Percentiles rank a stretch among this genome's conserved stretches.
These are phyloP conservation scores for Tetragonula carbonaria DNA, from an alignment of 2,888 invertebrate genomes.

Conservation along the genomic window DNA sequence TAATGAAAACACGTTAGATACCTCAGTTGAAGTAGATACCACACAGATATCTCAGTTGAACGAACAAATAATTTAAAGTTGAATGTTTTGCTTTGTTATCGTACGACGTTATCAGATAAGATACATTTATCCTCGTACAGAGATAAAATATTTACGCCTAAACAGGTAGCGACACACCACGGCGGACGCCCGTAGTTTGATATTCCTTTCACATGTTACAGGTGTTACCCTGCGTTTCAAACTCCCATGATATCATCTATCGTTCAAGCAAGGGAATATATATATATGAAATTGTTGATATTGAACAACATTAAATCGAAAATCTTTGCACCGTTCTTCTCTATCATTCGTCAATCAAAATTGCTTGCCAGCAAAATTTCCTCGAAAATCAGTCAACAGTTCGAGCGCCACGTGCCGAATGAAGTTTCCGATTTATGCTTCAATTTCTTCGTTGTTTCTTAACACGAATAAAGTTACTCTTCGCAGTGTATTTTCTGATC, in stretches of 20 bases:
- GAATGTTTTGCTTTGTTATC: neutral
- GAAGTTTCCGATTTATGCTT: no score
- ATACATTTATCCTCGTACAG: neutral
- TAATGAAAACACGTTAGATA: neutral
- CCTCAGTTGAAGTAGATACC: neutral
- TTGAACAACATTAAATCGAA: neutral
- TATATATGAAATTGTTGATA: neutral
- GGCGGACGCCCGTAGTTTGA: constrained; percentile 13
- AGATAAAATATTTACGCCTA: neutral
- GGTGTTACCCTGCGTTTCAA: constrained; percentile 2
- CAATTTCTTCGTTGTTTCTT: no score
- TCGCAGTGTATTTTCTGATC: no score
- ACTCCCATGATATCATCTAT: neutral
- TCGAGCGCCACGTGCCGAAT: no score
- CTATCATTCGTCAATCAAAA: neutral
- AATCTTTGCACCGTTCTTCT: neutral
- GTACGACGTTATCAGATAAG: neutral
- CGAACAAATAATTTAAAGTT: neutral
- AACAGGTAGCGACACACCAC: constrained; percentile 32
- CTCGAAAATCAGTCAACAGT: neutral
- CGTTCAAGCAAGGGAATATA: neutral
- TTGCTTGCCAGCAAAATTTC: neutral
- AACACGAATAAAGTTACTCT: no score
- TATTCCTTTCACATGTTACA: neutral
- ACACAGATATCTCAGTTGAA: neutral